phyloP scores from a whole-genome alignment of 23 tunicate genomes.

The Styela clava region DNA sequence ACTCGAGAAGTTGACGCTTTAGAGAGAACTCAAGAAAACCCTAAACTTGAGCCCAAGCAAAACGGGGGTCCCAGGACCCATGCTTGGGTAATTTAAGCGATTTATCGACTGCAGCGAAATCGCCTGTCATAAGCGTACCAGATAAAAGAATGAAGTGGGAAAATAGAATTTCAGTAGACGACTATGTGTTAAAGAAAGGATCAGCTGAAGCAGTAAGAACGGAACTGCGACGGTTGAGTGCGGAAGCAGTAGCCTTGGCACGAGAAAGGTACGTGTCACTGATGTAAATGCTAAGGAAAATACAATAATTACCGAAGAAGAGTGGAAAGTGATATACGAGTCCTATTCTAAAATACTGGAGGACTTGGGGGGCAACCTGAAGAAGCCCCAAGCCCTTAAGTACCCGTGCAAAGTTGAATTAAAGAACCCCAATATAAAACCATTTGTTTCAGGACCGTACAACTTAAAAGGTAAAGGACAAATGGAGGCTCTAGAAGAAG shows the following conservation, averaged over 20 bases:
- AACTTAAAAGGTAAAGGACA: not conserved
- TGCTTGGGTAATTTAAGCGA: not conserved
- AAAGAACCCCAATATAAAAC: not conserved
- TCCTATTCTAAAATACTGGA: not conserved
- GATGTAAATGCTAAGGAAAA: not conserved
- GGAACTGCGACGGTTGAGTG: not conserved
- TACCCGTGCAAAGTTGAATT: constrained; percentile 13
- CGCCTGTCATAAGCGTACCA: not conserved
- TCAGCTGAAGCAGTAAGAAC: not conserved
- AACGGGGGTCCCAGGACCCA: no score
- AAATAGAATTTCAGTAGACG: not conserved
- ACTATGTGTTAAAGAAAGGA: not conserved
- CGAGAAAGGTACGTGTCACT: not conserved
- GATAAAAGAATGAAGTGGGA: not conserved
- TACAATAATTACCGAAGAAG: not conserved
- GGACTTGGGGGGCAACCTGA: constrained; percentile 11
- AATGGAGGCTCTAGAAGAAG: constrained; percentile 14
- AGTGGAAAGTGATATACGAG: not conserved
- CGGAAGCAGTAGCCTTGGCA: not conserved
- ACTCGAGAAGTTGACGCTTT: not conserved
- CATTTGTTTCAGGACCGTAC: not conserved
- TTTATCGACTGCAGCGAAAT: not conserved
- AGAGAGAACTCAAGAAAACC: no score
- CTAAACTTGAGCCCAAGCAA: no score
- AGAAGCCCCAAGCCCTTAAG: not conserved